Base-by-base conservation (phyloP, 1,140 invertebrate species). In the Schlechtendalia chinensis region DNA sequence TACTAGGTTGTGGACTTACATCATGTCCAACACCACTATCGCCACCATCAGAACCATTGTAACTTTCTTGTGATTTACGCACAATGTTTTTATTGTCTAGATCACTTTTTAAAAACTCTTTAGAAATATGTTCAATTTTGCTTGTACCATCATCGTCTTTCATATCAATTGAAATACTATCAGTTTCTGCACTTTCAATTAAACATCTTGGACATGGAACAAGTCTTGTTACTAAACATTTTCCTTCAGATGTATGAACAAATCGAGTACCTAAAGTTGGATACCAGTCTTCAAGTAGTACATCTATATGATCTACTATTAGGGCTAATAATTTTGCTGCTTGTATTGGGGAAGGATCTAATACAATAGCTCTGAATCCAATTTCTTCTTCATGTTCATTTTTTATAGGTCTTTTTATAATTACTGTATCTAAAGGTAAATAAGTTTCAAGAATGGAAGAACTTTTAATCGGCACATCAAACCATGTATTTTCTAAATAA, bases 231-330 rank as follows among this genome's bases (percentile, higher is more conserved):
- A 99, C 94, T 32, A 99, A 87, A 85, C 98, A 94, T 82, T 94
- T 92, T 1, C 98, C 98, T 85, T 98, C 96, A 0, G 96, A 97
- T 0, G 96, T 98, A 85, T 99, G 98, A 1, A 97, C 95, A 87
- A 99, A 99, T 61, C 97, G 89, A 1, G 97, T 98, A 10, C 97
- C 93, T 63, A 97, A 87, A 0, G 95, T 95, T 0, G 96, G 96
- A 87, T 97, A 98, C 97, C 98, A 99, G 86, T 99, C 98, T 86
- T 99, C 98, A 0, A 99, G 86, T 29, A 99, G 86, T 72, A 96
- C 93, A 85, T 99, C 98, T 83, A 99, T 95, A 85, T 98, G 96
- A 85, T 98, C 96, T 0, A 98, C 95, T n/a, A 96, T 90, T 22
- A 97, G 86, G 0, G 96, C 93, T 63, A 99, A 85, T 19, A 99